phyloP scores from a whole-genome alignment of 2,113 vertebrate species.

The Oxyura jamaicensis region DNA sequence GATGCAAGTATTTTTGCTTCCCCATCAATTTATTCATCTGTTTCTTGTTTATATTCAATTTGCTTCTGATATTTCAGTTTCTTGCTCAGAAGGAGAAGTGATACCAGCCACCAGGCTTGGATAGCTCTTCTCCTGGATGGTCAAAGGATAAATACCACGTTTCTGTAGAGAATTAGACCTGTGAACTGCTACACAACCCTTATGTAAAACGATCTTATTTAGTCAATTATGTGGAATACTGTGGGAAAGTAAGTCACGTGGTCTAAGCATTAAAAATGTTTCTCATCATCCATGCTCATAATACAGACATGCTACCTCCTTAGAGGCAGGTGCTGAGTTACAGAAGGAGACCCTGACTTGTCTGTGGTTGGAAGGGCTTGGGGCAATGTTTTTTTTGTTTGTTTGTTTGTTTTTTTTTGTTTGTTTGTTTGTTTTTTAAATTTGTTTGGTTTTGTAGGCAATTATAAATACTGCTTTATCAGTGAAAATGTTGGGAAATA shows the following conservation, averaged over 20 bases:
- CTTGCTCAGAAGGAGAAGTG: background rate
- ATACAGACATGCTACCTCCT: background rate
- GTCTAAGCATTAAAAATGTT: background rate
- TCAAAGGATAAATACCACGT: background rate
- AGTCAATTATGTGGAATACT: background rate
- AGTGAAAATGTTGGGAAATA: background rate
- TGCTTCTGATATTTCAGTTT: background rate
- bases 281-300: background rate
- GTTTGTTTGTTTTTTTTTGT: no score
- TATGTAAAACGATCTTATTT: background rate
- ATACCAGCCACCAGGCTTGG: background rate
- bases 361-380: background rate
- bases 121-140: background rate
- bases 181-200: background rate
- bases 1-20: background rate
- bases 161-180: background rate
- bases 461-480: background rate
- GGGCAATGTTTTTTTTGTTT: background rate
- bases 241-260: rapidly evolving
- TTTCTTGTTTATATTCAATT: background rate
- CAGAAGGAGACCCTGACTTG: background rate
- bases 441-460: background rate
- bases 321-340: background rate
- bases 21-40: background rate
- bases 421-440: background rate